phyloP scores from a whole-genome alignment of 2,888 invertebrate genomes.

The Pyrrhia umbra region DNA sequence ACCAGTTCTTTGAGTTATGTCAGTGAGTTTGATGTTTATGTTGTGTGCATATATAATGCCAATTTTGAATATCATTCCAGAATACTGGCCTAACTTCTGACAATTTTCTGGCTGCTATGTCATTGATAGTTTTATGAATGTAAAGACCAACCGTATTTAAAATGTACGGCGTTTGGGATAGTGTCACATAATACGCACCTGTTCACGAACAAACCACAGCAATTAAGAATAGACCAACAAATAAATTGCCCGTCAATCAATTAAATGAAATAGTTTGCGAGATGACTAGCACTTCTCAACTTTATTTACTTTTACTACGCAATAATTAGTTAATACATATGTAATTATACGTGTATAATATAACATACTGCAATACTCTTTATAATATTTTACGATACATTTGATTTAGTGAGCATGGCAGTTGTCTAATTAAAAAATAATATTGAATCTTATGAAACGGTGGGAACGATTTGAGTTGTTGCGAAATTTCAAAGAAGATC shows the following conservation, averaged over 20 bases:
- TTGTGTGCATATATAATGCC: no score
- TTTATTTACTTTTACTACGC: slow-evolving; percentile 28
- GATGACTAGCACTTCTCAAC: slow-evolving; percentile 10
- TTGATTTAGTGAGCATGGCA: slow-evolving; percentile 43
- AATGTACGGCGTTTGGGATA: no score
- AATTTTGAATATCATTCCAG: no score
- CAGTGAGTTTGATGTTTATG: no score
- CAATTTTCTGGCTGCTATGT: background rate
- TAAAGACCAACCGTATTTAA: no score
- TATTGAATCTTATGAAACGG: slow-evolving; percentile 47
- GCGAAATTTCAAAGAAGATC: slow-evolving; percentile 26
- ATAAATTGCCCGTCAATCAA: slow-evolving; percentile 12
- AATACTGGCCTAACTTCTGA: no score
- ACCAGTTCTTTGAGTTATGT: no score
- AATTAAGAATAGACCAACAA: background rate
- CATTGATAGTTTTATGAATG: background rate
- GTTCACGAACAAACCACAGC: background rate
- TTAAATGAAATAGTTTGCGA: slow-evolving; percentile 9
- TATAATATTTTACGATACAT: slow-evolving; percentile 47
- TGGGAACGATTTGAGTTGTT: slow-evolving; percentile 39
- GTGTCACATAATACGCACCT: background rate
- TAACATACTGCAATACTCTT: slow-evolving; percentile 34
- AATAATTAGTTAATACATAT: slow-evolving; percentile 28
- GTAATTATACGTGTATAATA: slow-evolving; percentile 20
- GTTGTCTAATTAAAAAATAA: slow-evolving; percentile 54